A percentile compares a stretch with the other conserved stretches of the same genome.
These are phyloP conservation scores for Parnassius orleans DNA, from an alignment of 2,888 invertebrate genomes.

Conservation along the genomic window DNA sequence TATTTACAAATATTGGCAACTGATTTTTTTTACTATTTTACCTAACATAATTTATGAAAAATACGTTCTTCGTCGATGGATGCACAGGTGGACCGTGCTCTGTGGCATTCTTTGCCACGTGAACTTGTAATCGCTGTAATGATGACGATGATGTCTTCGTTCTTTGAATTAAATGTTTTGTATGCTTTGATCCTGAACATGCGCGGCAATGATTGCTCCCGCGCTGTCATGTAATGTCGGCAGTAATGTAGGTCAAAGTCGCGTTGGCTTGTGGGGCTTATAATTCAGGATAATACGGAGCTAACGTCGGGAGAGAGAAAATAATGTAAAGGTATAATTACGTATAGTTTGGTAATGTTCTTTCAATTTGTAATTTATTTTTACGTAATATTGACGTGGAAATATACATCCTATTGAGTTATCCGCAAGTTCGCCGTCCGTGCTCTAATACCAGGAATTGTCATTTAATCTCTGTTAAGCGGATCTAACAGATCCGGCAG, in stretches of 20 bases:
- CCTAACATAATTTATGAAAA: too few species aligned
- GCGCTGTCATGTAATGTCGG: slow-evolving; percentile 63
- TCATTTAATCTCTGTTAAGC: slow-evolving; percentile 14
- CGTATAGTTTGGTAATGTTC: too few species aligned
- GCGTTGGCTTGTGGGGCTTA: slow-evolving; percentile 48
- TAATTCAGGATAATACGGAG: slow-evolving; percentile 41
- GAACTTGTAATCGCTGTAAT: too few species aligned
- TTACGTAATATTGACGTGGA: slow-evolving; percentile 1
- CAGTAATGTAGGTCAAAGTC: slow-evolving; percentile 67
- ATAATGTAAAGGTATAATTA: too few species aligned
- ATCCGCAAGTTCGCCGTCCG: background rate
- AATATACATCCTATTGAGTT: too few species aligned
- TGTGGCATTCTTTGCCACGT: too few species aligned
- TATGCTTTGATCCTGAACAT: background rate
- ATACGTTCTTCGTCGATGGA: too few species aligned
- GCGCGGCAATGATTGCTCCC: slow-evolving; percentile 49
- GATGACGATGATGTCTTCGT: too few species aligned
- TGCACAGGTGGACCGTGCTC: too few species aligned
- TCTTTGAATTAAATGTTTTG: background rate
- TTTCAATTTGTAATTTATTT: background rate
- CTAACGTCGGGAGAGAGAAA: background rate
- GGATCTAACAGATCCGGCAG: slow-evolving; percentile 21
- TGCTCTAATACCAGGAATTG: slow-evolving; percentile 14
- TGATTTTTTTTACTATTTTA: too few species aligned
- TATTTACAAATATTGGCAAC: too few species aligned